Conservation (phyloP, 2,888 invertebrate species). For the Cheilosia vulpina region DNA sequence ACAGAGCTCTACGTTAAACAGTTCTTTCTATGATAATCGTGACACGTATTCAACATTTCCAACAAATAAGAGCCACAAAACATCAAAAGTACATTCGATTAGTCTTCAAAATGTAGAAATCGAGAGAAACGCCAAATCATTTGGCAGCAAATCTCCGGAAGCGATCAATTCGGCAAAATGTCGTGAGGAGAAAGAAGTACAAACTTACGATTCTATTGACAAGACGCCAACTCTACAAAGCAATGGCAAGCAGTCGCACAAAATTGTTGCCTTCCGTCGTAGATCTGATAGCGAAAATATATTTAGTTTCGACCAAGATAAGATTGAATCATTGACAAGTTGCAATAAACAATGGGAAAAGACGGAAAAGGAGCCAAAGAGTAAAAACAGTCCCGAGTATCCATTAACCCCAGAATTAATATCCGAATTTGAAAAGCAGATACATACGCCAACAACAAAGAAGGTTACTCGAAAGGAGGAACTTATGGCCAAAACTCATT, state of each 20-base stretch:
- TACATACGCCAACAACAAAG: conserved; percentile 81
- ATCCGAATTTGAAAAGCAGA: conserved; percentile 87
- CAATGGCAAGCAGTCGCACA: conserved; percentile 80
- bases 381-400: conserved; percentile 85
- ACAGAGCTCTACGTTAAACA: conserved; percentile 81
- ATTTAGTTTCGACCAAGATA: conserved; percentile 90
- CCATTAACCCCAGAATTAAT: conserved; percentile 85
- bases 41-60: conserved; percentile 87
- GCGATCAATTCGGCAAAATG: conserved; percentile 78
- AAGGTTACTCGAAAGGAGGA: conserved; percentile 87
- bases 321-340: conserved; percentile 89
- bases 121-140: conserved; percentile 85
- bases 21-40: conserved; percentile 85
- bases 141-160: conserved; percentile 81
- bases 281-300: conserved; percentile 89
- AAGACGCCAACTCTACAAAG: conserved; percentile 78
- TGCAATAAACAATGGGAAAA: conserved; percentile 82
- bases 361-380: conserved; percentile 84
- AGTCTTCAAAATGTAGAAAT: conserved; percentile 89
- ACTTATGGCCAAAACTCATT: conserved; percentile 87
- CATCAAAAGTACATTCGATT: conserved; percentile 87
- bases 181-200: conserved; percentile 81
- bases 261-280: conserved; percentile 85
- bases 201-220: conserved; percentile 81
- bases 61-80: conserved; percentile 85